phyloP scores from a whole-genome alignment of 1,140 invertebrate genomes.

The Oscheius sp. region DNA sequence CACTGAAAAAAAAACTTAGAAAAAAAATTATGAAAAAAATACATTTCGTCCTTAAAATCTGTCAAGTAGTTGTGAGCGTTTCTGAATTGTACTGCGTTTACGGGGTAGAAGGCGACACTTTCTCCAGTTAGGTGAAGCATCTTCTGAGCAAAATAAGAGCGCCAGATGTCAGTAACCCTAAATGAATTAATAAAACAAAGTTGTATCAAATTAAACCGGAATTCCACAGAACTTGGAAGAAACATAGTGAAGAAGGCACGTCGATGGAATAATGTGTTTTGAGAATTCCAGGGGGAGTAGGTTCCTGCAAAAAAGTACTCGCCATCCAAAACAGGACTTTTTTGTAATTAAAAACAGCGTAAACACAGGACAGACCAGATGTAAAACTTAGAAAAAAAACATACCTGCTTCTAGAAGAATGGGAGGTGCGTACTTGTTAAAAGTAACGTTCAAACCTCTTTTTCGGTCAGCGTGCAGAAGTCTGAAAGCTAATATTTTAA shows the following conservation, averaged over 20 bases:
- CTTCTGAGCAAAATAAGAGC: slow-evolving; percentile 37
- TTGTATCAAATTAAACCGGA: slow-evolving; percentile 25
- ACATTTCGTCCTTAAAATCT: slow-evolving; percentile 31
- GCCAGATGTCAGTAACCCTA: slow-evolving; percentile 43
- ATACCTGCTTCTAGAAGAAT: slow-evolving; percentile 45
- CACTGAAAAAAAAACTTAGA: neutral
- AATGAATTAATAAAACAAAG: neutral
- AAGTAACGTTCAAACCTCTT: slow-evolving; percentile 31
- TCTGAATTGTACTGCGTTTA: slow-evolving; percentile 37
- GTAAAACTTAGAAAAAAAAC: too few relatives aligned
- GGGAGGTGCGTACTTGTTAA: slow-evolving; percentile 39
- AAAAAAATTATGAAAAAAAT: neutral
- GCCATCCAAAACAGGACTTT: too few relatives aligned
- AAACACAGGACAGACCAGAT: too few relatives aligned
- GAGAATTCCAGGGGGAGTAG: slow-evolving; percentile 58
- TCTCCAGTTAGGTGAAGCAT: slow-evolving; percentile 37
- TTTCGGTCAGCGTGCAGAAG: neutral
- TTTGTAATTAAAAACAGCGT: too few relatives aligned
- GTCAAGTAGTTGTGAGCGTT: slow-evolving; percentile 41
- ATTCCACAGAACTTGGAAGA: slow-evolving; percentile 54
- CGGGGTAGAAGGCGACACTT: slow-evolving; percentile 30
- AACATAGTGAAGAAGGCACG: slow-evolving; percentile 58
- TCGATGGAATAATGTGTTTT: slow-evolving; percentile 60
- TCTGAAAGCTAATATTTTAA: neutral
- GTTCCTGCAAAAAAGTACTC: too few relatives aligned